Base-by-base conservation (phyloP, 2,113 vertebrate genomes). In the Passer montanus region DNA sequence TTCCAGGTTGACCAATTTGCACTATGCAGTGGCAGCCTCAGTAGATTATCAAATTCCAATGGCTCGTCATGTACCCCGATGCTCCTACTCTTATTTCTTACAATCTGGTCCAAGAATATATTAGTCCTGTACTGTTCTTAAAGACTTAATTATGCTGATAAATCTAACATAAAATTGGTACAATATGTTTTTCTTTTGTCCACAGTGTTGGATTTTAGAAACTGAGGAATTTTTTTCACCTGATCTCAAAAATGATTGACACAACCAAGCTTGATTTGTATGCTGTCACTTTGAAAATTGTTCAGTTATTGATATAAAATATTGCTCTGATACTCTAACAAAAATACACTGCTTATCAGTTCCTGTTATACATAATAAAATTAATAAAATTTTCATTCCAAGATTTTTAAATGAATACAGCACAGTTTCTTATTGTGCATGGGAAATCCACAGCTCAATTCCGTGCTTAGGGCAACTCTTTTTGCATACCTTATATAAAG, bases 211-310 rank as follows among this genome's bases (percentile, higher is more conserved):
- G 18, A 81, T 58, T 90, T 94, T 87, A 79, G n/a, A 77, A 82
- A 73, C 6, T 3, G n/a, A 79, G 15, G 58, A 78, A 56, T 88
- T 79, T 81, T 84, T 95, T 87, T n/a, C 58, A 81, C 53, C 33
- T 58, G 26, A 58, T 92, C 27, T 31, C 10, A 37, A 95, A 91
- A 92, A 44, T 41, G 1, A 59, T 18, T 89, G 53, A 63, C n/a
- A 75, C 13, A 89, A 90, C 3, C 13, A 84, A 92, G 35, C 3
- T 66, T 80, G 17, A 13, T 92, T 84, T 43, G 2, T 41, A 33
- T 85, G 35, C 24, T 35, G 39, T 52, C 43, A 69, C 31, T 80
- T 62, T 68, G 55, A 88, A 94, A 80, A 28, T 93, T 89, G 35
- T 24, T 31, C 24, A 66, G 14, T 87, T 83, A 68, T 26, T 13